Conservation (phyloP, 2,113 vertebrate genomes). For the Tychaedon coryphoeus region DNA sequence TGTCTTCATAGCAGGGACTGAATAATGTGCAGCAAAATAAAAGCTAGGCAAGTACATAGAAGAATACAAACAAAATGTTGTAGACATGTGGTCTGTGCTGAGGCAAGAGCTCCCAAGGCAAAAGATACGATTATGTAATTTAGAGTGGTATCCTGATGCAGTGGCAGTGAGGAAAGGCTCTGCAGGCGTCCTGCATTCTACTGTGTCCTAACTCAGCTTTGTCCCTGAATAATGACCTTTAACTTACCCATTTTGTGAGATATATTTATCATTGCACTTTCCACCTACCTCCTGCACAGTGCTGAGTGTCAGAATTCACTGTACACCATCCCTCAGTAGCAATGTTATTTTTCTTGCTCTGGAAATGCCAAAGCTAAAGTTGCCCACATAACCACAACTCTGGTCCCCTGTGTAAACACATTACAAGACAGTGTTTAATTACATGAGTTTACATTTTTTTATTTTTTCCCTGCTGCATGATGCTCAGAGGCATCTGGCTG, state of each 20-base stretch:
- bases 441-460: not conserved
- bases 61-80: slow-evolving; percentile 37
- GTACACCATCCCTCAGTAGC: not conserved
- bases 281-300: slow-evolving; percentile 7
- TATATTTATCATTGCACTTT: slow-evolving; percentile 44
- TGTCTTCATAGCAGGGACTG: slow-evolving; percentile 24
- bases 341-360: slow-evolving; percentile 44
- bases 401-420: slow-evolving; percentile 13
- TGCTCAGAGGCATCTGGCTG: slow-evolving; percentile 20
- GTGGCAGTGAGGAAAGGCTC: not conserved
- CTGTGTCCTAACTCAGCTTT: not conserved
- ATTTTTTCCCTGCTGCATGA: not conserved
- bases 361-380: slow-evolving; percentile 14
- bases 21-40: slow-evolving; percentile 24
- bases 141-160: not conserved
- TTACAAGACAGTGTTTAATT: slow-evolving; percentile 58
- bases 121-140: slow-evolving; percentile 1
- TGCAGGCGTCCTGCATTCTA: not conserved
- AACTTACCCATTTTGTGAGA: not conserved
- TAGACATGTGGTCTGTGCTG: not conserved
- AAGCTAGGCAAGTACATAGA: not conserved
- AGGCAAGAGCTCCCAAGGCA: not conserved
- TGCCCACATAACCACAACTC: slow-evolving; percentile 20
- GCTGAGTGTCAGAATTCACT: slow-evolving; percentile 34
- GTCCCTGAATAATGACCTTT: slow-evolving; percentile 26